These are phyloP conservation scores for Helicolenus hilgendorfi DNA, from an alignment of 2,797 vertebrate genomes.

Conservation along the genomic window DNA sequence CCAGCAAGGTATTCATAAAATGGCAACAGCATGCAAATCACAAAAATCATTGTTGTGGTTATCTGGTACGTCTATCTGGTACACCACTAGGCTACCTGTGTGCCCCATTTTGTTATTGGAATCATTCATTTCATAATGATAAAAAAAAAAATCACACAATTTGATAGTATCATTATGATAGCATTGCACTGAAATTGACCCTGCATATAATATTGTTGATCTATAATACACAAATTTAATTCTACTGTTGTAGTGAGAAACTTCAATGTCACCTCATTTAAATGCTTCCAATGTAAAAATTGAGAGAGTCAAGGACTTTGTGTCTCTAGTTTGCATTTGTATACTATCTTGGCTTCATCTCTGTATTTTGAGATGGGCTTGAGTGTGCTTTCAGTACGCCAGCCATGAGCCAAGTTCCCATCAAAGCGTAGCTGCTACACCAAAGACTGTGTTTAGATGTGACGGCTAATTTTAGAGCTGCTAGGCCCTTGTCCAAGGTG, in stretches of 20 bases:
- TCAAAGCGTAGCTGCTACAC: slow-evolving; percentile 77
- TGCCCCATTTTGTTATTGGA: background rate
- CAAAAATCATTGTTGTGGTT: background rate
- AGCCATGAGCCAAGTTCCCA: slow-evolving; percentile 78
- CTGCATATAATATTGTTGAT: background rate
- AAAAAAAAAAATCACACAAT: background rate
- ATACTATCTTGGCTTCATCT: slow-evolving; percentile 62
- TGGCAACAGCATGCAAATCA: background rate
- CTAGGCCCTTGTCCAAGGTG: slow-evolving; percentile 80
- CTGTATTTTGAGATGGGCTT: slow-evolving; percentile 57
- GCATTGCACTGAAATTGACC: background rate
- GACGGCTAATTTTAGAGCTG: slow-evolving; percentile 83
- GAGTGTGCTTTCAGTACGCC: slow-evolving; percentile 60
- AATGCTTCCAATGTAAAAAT: slow-evolving; percentile 2
- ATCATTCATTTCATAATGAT: background rate
- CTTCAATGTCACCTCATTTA: background rate
- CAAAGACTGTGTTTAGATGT: slow-evolving; percentile 82
- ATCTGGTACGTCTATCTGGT: background rate
- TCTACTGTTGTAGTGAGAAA: background rate
- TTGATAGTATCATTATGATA: background rate
- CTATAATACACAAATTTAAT: background rate
- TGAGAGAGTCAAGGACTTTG: slow-evolving; percentile 16
- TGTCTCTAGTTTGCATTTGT: slow-evolving; percentile 54
- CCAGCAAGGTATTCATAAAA: background rate
- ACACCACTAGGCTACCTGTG: background rate